A percentile compares a stretch with the other conserved stretches of the same genome.
phyloP scores from a whole-genome alignment of 2,888 invertebrate species.

The Plusia festucae region DNA sequence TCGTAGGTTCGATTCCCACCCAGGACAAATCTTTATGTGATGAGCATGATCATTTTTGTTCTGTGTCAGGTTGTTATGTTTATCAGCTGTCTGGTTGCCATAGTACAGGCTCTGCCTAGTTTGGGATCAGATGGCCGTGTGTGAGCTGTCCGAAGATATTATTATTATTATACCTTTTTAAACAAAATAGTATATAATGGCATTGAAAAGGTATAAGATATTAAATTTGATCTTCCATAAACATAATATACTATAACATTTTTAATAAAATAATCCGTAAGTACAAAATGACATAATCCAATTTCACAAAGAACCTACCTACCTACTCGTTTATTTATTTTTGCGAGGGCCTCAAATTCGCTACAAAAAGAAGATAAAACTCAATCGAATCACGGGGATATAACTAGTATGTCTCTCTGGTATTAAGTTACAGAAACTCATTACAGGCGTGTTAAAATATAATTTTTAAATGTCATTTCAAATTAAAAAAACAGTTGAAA shows the following conservation, averaged over 20 bases:
- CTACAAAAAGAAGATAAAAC: neutral
- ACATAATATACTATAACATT: neutral
- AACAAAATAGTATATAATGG: neutral
- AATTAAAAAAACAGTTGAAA: neutral
- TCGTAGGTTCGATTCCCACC: no score
- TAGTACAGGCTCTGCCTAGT: no score
- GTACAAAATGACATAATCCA: neutral
- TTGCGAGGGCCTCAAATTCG: neutral
- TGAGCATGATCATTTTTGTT: no score
- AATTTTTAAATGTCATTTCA: no score
- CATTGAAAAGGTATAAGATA: neutral
- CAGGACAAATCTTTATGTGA: no score
- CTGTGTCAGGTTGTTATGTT: no score
- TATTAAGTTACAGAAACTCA: constrained; percentile 12
- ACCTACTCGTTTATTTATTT: neutral
- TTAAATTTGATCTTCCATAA: neutral
- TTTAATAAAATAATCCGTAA: neutral
- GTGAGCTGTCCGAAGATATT: no score
- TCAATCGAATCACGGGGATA: neutral
- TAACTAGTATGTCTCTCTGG: neutral
- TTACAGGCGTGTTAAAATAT: constrained; percentile 9
- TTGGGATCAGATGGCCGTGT: no score
- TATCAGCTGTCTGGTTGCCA: no score
- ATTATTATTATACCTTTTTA: no score
- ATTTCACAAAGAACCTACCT: neutral